phyloP scores from a whole-genome alignment of 2,797 vertebrate genomes.

The Euphonia xanthogaster region DNA sequence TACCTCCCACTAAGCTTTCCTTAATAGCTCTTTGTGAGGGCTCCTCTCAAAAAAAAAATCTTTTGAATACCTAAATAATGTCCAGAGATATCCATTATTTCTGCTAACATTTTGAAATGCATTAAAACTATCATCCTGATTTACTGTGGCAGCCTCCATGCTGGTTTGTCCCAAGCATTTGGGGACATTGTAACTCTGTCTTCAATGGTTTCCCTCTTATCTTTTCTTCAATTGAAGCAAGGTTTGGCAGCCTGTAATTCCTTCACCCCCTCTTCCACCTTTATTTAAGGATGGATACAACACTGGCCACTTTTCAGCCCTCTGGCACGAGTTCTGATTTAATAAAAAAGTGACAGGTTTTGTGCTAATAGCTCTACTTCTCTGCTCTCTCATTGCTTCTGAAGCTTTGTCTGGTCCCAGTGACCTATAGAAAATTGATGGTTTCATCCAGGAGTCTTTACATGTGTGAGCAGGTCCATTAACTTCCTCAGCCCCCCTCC shows the following conservation, averaged over 20 bases:
- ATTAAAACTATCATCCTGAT: neutral
- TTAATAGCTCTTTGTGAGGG: constrained; percentile 49
- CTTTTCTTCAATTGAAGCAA: constrained; percentile 33
- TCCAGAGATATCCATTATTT: neutral
- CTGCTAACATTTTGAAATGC: constrained; percentile 35
- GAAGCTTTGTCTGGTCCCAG: constrained; percentile 32
- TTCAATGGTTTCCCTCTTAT: constrained; percentile 43
- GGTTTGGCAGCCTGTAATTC: constrained; percentile 3
- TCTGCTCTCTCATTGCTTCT: constrained; percentile 33
- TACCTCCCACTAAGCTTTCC: constrained; percentile 32
- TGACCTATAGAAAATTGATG: constrained; percentile 52
- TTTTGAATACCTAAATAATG: constrained; percentile 57
- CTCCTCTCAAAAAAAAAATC: neutral
- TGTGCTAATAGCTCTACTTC: constrained; percentile 50
- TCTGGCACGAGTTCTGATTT: constrained; percentile 35
- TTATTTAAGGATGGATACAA: constrained; percentile 38
- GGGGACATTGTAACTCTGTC: neutral
- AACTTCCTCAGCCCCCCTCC: constrained; percentile 18
- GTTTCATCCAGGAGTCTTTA: constrained; percentile 22
- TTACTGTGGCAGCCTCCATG: neutral
- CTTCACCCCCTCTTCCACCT: constrained; percentile 29
- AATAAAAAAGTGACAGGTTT: constrained; percentile 51
- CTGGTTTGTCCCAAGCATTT: constrained; percentile 34
- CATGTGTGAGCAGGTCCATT: neutral
- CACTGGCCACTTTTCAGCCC: constrained; percentile 26